These are phyloP conservation scores for Syritta pipiens DNA, from an alignment of 2,888 invertebrate species.

Conservation along the genomic window DNA sequence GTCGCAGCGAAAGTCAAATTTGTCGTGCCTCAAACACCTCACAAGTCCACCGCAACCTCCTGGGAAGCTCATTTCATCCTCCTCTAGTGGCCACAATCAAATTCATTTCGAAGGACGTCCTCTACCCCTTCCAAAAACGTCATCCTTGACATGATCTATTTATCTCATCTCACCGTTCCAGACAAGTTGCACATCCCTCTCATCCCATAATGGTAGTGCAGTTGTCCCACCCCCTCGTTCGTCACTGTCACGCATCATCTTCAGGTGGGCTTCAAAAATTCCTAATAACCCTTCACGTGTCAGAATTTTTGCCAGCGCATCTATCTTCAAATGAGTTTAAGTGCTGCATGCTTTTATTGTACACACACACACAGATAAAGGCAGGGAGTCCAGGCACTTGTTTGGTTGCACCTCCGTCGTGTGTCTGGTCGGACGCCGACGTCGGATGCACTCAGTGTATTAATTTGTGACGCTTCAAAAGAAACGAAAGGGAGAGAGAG, in stretches of 20 bases:
- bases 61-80: too few species aligned
- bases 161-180: slow-evolving; percentile 8
- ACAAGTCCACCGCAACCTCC: too few species aligned
- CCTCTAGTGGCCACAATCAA: too few species aligned
- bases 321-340: slow-evolving; percentile 46
- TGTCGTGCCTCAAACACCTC: too few species aligned
- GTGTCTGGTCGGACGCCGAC: background rate
- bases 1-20: too few species aligned
- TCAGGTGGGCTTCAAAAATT: slow-evolving; percentile 3
- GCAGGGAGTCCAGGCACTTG: slow-evolving; percentile 14
- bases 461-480: slow-evolving; percentile 42
- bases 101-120: too few species aligned
- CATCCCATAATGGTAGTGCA: background rate
- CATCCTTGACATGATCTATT: slow-evolving; percentile 12
- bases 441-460: slow-evolving; percentile 34
- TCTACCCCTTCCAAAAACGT: slow-evolving; percentile 4
- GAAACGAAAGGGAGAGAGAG: background rate
- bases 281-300: slow-evolving; percentile 46
- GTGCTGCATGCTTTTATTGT: slow-evolving; percentile 13
- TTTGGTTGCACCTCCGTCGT: slow-evolving; percentile 48
- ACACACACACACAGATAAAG: background rate
- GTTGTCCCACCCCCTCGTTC: background rate
- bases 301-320: slow-evolving; percentile 20
- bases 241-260: background rate
- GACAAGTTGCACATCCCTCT: slow-evolving; percentile 19